Evolutionary conservation across 1,140 invertebrate species (phyloP).

Genomic region (Drosophila virilis): DNA sequence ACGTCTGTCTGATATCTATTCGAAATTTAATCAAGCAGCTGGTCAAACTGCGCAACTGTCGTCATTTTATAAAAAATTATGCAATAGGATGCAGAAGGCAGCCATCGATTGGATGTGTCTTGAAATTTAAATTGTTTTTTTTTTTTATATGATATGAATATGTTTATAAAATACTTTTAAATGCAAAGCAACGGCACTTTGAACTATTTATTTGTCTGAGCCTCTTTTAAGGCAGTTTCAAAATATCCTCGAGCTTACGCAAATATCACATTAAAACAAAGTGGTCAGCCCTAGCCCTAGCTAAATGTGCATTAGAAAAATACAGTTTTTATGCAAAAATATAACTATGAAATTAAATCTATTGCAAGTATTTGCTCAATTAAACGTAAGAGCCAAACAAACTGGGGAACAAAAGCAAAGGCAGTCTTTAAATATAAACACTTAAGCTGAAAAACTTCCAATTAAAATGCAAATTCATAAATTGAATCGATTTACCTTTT

Average conservation of each 20-base stretch:
- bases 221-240: neutral
- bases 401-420: neutral
- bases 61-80: slow-evolving; percentile 54
- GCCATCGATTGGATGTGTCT: neutral
- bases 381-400: neutral
- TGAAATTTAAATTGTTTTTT: neutral
- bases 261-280: neutral
- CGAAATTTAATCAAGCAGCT: slow-evolving; percentile 60
- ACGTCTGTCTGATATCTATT: slow-evolving; percentile 65
- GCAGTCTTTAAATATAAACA: neutral
- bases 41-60: slow-evolving; percentile 49
- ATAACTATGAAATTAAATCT: slow-evolving; percentile 7
- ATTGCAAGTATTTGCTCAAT: slow-evolving; percentile 5
- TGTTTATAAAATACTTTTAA: too few species aligned
- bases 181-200: too few species aligned
- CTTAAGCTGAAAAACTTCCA: slow-evolving; percentile 44
- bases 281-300: neutral
- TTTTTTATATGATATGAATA: neutral
- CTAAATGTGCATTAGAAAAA: slow-evolving; percentile 11
- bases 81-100: neutral
- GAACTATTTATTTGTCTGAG: neutral
- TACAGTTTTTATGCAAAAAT: slow-evolving; percentile 18
- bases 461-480: slow-evolving; percentile 60
- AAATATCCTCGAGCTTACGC: too few species aligned
- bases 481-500: slow-evolving; percentile 42